Base-by-base conservation (phyloP, 2,113 vertebrate genomes). In the Percopsis transmontana region DNA sequence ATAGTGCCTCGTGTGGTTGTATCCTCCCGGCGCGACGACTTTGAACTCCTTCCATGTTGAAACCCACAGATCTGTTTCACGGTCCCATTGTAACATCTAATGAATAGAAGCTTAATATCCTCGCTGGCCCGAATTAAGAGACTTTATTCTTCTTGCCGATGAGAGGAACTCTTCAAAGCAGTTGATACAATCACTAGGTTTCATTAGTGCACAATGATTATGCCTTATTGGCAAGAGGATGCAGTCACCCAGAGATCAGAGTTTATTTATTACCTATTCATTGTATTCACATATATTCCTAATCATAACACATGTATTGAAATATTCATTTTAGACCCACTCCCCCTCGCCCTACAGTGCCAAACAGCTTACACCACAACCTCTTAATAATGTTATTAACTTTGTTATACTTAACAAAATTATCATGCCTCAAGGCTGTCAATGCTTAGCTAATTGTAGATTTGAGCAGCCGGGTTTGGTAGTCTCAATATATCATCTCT, bases 21-120 rank as follows among this genome's bases (percentile, higher is more conserved):
- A 67, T 85, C 77, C 79, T 87, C 82, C 51, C 74, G 68, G 81
- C 82, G n/a, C 66, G 67, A 81, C 71, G 76, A 83, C 89, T 88
- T 87, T 91, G 81, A 89, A 85, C 79, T 71, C 38, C 58, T 75
- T 87, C 80, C 82, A 80, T 78, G 71, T 76, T 76, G 20, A 72
- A 86, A 78, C 54, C 70, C 71, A 19, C 60, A 76, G 75, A 85
- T 86, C 72, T 79, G 73, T 90, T 81, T 88, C 85, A 77, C 74
- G 38, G 66, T 79, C 72, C 74, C 81, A 70, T 86, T 87, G 74
- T 87, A 71, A 63, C 67, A 68, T 66, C 69, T 83, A 83, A 88
- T 87, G 80, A 89, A 80, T 62, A 11, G 66, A n/a, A 58, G 54
- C 73, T 74, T 81, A 65, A 81, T 75, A 70, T 82, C 68, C 66